Evolutionary conservation across 2,113 vertebrate species (phyloP).

Genomic region (Takifugu flavidus): DNA sequence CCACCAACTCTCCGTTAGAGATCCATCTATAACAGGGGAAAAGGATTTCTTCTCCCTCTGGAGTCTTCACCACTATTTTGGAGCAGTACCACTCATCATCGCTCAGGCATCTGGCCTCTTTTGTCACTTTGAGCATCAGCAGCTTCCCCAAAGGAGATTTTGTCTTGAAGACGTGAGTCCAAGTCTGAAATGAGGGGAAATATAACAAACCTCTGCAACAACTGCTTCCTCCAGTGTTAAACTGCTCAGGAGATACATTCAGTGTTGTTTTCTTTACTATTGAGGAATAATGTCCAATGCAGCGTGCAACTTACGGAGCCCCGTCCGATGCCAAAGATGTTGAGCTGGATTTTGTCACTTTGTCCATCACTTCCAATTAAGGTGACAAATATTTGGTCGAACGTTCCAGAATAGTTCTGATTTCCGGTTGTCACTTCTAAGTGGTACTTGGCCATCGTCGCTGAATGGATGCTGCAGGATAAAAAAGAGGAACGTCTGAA

Average conservation of each 20-base stretch:
- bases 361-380: slow-evolving; percentile 53
- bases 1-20: slow-evolving; percentile 45
- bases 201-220: no score
- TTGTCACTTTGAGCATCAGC: slow-evolving; percentile 65
- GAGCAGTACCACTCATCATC: slow-evolving; percentile 74
- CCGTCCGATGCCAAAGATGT: slow-evolving; percentile 41
- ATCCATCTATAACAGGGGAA: slow-evolving; percentile 75
- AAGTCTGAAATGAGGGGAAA: slow-evolving; percentile 30
- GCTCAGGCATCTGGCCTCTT: slow-evolving; percentile 31
- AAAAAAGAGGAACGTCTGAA: neutral
- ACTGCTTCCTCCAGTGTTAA: no score
- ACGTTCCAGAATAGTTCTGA: slow-evolving; percentile 41
- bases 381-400: slow-evolving; percentile 53
- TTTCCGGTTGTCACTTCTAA: slow-evolving; percentile 57
- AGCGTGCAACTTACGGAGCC: slow-evolving; percentile 43
- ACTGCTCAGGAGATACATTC: no score
- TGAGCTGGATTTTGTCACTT: slow-evolving; percentile 49
- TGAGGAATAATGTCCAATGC: neutral
- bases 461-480: neutral
- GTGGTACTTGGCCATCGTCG: slow-evolving; percentile 54
- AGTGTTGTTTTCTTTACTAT: neutral
- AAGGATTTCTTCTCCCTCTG: slow-evolving; percentile 39
- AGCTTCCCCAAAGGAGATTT: slow-evolving; percentile 50
- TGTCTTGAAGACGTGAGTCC: slow-evolving; percentile 45
- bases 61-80: slow-evolving; percentile 55